Evolutionary conservation across 2,797 vertebrate genomes (phyloP), one percentile per base, ranked within the genome.

Genomic region (Molossus molossus): DNA sequence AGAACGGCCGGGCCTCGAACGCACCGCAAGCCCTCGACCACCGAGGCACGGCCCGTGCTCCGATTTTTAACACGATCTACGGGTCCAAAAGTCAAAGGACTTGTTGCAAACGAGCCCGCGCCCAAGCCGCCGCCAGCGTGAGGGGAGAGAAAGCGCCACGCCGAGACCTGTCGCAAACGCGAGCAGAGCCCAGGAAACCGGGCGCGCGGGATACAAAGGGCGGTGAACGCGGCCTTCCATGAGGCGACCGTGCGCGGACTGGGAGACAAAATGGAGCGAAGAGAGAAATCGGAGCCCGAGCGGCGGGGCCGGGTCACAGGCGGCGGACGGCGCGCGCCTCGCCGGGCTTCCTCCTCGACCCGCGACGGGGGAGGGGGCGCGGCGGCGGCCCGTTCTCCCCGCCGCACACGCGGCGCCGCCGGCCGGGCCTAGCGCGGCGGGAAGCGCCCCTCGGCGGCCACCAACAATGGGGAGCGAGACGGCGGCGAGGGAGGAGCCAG

Each of bases 161-260:
- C 86, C 69, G 84, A 82, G 29, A 70, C 27, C 94, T 6, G 96
- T 11, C 73, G 94, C 94, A 27, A 55, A 82, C 4, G 87, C 48
- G 40, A 72, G 67, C 50, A 14, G 69, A 67, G 67, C 93, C 81
- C 93, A 21, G 90, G 73, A 73, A 57, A 76, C 76, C 1, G 21
- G 93, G 97, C 96, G 97, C 97, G 97, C 96, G 96, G 91, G 87
- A 97, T 95, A 98, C 97, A 98, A 98, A 98, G 96, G 97, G 94
- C 96, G 65, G 70, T 80, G 97, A 94, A 85, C 6, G 81, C 96
- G 97, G 97, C 97, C 97, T 97, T 97, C 96, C 95, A 97, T 58
- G 96, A 87, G 93, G 87, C 90, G 93, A 72, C 87, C 72, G 90
- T 93, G 94, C 91, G 93, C 84, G 75, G 96, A 25, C 93, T 14